Evolutionary conservation across 2,797 vertebrate species (phyloP), one percentile per base, ranked within the genome.

Genomic region (Borostomias antarcticus): DNA sequence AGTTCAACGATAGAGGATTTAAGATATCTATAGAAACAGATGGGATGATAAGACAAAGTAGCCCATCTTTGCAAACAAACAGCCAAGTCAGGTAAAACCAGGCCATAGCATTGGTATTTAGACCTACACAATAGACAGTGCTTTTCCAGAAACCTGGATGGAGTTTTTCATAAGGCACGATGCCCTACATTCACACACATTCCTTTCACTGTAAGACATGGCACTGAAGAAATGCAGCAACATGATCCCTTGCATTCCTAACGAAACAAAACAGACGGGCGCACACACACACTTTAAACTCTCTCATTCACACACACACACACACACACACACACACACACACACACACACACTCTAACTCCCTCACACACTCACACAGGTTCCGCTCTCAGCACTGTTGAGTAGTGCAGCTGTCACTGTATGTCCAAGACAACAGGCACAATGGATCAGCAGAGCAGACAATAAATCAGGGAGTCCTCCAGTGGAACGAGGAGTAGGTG

Each of bases 371-470:
- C 53, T 53, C 64, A 9, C 19, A 23, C 3, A 58, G 10, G 32
- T 32, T 32, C 32, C 32, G 32, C 9, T 37, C 33, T 5, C 10
- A 26, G 58, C 15, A 17, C 51, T 17, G 69, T 43, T 69, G 74
- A 70, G 65, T 66, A 32, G 62, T 58, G 85, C 90, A 91, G 88
- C 90, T 92, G 90, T 86, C 85, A 82, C 82, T 76, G 76, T 82
- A 84, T 66, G 79, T 89, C 69, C 23, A 70, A 17, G n/a, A 85
- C 84, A 81, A 85, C 88, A 87, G 79, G 79, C 69, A 63, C 75
- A 74, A 79, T 86, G 40, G 72, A 78, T 15, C 19, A 35, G 66
- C n/a, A n/a, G 40, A 77, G 69, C 52, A 43, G n/a, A 58, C 58
- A 53, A 64, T 79, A 66, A 63, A 67, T 43, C 77, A 43, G 25